Evolutionary conservation across 1,140 invertebrate genomes (phyloP).

Genomic region (Achroia grisella): DNA sequence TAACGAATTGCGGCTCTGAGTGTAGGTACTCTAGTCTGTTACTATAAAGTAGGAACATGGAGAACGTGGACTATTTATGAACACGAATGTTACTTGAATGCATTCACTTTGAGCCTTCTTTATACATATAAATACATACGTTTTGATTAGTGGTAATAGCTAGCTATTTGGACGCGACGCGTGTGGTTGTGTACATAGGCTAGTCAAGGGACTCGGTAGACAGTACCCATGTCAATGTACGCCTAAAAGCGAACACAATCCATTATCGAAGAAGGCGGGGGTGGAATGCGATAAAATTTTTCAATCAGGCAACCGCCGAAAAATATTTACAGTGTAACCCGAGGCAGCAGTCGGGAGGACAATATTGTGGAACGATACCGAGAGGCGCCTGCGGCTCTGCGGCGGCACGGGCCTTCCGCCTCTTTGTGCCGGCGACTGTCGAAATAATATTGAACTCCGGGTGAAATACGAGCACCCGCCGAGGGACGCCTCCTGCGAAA

Average conservation of each 20-base stretch:
- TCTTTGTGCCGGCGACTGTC: conserved; percentile 58
- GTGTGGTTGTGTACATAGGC: conserved; percentile 9
- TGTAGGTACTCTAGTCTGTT: background rate
- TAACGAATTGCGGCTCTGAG: conserved; percentile 6
- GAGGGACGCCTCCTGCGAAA: conserved; percentile 47
- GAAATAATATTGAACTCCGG: conserved; percentile 68
- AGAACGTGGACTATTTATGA: no score
- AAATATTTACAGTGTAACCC: conserved; percentile 70
- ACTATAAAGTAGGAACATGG: background rate
- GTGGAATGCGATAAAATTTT: conserved; percentile 67
- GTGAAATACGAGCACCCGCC: conserved; percentile 64
- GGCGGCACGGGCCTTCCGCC: conserved; percentile 46
- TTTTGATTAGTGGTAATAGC: conserved; percentile 15
- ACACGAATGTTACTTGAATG: background rate
- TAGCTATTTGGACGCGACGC: conserved; percentile 2
- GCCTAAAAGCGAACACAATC: conserved; percentile 37
- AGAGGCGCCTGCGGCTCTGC: conserved; percentile 46
- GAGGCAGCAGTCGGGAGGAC: conserved; percentile 55
- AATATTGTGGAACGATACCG: conserved; percentile 63
- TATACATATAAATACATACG: background rate
- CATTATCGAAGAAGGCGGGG: conserved; percentile 43
- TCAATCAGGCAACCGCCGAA: conserved; percentile 66
- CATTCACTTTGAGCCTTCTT: no score
- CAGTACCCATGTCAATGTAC: conserved; percentile 29
- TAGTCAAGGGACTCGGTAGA: conserved; percentile 11